Evolutionary conservation across 1,140 invertebrate genomes (phyloP).

Genomic region (Conus betulinus): DNA sequence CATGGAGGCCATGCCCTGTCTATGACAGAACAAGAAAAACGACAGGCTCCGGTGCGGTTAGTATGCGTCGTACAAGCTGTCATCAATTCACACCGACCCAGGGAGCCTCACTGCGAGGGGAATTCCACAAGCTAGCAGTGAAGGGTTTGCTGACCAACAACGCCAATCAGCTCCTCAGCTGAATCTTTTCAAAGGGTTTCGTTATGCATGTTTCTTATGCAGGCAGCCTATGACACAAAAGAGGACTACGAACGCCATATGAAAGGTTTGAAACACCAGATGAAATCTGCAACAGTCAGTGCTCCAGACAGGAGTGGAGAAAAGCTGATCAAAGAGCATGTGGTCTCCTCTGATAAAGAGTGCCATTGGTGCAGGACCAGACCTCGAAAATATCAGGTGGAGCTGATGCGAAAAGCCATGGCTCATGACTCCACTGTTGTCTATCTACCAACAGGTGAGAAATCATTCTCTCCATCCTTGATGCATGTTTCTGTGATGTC

Average conservation of each 20-base stretch:
- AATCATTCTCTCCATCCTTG: not conserved
- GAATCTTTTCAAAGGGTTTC: constrained; percentile 30
- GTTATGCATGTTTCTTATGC: constrained; percentile 60
- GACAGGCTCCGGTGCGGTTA: not conserved
- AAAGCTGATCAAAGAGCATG: constrained; percentile 28
- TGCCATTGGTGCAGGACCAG: constrained; percentile 28
- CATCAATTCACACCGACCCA: not conserved
- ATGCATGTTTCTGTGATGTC: too few species aligned
- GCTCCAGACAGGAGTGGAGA: constrained; percentile 45
- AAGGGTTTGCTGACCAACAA: not conserved
- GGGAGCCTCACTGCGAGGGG: not conserved
- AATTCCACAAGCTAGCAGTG: not conserved
- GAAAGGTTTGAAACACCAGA: constrained; percentile 52
- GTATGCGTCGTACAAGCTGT: not conserved
- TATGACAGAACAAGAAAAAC: not conserved
- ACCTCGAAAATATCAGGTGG: constrained; percentile 67
- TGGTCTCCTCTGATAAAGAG: constrained; percentile 1
- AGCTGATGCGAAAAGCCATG: constrained; percentile 64
- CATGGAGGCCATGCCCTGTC: not conserved
- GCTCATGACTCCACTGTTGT: constrained; percentile 58
- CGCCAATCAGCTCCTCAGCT: not conserved
- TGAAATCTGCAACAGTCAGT: constrained; percentile 48
- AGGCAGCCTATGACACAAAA: constrained; percentile 57
- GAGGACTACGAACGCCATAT: constrained; percentile 56
- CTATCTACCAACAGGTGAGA: constrained; percentile 72